A percentile compares a stretch with the other conserved stretches of the same genome.
These are phyloP conservation scores for Actinemys pallida DNA, from an alignment of 2,113 vertebrate genomes.

Conservation along the genomic window DNA sequence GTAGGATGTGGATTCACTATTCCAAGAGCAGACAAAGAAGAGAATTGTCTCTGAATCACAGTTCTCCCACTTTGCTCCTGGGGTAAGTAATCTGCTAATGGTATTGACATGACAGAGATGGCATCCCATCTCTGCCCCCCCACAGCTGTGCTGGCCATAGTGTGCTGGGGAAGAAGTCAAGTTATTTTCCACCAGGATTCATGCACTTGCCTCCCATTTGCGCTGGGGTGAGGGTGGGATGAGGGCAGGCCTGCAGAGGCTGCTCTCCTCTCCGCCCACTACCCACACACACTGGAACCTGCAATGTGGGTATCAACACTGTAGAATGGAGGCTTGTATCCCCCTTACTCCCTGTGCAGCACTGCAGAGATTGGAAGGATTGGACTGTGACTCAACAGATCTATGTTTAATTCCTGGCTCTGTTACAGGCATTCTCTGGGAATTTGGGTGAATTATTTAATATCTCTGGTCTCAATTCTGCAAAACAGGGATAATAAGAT, in stretches of 20 bases:
- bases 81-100: not conserved
- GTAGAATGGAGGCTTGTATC: not conserved
- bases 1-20: not conserved
- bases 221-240: rapidly evolving
- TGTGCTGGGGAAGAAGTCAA: not conserved
- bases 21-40: not conserved
- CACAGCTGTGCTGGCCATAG: not conserved
- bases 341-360: not conserved
- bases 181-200: not conserved
- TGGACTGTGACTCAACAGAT: not conserved
- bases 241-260: not conserved
- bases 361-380: not conserved
- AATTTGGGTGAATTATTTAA: not conserved
- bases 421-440: not conserved
- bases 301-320: not conserved
- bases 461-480: not conserved
- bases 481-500: not conserved
- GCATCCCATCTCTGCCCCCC: not conserved
- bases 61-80: not conserved
- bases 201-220: not conserved
- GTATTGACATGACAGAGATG: not conserved
- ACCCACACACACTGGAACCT: not conserved
- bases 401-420: not conserved
- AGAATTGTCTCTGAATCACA: not conserved
- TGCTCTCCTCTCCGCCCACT: not conserved